Evolutionary conservation across 2,797 vertebrate species (phyloP).

Genomic region (Anniella stebbinsi): DNA sequence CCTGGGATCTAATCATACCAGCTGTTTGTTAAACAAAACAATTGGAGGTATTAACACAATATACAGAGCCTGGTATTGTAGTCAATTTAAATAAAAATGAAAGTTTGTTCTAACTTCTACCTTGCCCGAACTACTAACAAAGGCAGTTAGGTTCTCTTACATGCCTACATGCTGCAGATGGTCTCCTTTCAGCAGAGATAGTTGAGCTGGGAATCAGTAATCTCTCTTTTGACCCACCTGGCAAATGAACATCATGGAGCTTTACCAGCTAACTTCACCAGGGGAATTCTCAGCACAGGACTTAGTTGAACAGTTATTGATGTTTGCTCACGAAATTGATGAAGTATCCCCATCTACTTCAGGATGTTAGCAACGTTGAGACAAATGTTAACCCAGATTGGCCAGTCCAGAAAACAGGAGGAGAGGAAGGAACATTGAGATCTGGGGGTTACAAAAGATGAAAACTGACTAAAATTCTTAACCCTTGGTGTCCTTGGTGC

Average conservation of each 20-base stretch:
- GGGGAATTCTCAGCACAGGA: neutral
- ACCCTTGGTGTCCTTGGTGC: neutral
- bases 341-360: neutral
- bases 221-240: neutral
- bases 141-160: neutral
- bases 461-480: too few relatives aligned
- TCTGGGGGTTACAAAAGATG: neutral
- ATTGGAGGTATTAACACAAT: neutral
- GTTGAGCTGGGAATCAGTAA: neutral
- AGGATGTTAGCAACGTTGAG: neutral
- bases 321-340: neutral
- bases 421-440: neutral
- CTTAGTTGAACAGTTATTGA: neutral
- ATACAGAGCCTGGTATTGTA: neutral
- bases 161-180: too few relatives aligned
- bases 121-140: neutral
- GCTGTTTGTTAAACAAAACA: neutral
- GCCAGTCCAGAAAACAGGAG: neutral
- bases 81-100: neutral
- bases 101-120: neutral
- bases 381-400: neutral
- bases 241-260: neutral
- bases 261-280: neutral
- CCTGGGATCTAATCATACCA: neutral
- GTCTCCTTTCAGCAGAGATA: neutral